Percentiles rank a stretch among this genome's conserved stretches.
Evolutionary conservation across 2,797 vertebrate species (phyloP).

Genomic region (Odontamblyopus lacepedii): DNA sequence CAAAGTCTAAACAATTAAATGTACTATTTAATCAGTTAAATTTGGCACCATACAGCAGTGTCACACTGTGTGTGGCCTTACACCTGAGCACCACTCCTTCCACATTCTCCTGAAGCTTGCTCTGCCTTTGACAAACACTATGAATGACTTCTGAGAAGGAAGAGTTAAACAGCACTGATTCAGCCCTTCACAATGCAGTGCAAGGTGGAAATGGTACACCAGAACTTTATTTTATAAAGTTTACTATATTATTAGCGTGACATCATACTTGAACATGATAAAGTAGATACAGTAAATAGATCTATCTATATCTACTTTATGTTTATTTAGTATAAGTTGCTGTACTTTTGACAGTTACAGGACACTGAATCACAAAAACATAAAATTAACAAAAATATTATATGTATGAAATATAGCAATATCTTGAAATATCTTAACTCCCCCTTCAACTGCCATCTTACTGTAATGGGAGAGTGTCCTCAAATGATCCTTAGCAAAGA

Average conservation of each 20-base stretch:
- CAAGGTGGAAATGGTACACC: not conserved
- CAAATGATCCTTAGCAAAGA: too few species aligned
- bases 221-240: too few species aligned
- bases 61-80: not conserved
- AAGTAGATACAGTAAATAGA: too few species aligned
- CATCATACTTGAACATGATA: not conserved
- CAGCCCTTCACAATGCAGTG: conserved; percentile 5
- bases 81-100: conserved; percentile 55
- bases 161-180: conserved; percentile 11
- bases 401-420: too few species aligned
- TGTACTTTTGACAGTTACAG: too few species aligned
- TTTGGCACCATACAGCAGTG: not conserved
- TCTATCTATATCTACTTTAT: not conserved
- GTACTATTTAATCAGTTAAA: conserved; percentile 14
- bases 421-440: too few species aligned
- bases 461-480: too few species aligned
- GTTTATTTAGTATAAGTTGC: not conserved
- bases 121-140: conserved; percentile 73
- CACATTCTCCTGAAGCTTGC: conserved; percentile 57
- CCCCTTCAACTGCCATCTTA: too few species aligned
- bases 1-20: too few species aligned
- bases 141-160: conserved; percentile 47
- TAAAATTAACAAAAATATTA: too few species aligned
- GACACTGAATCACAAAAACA: too few species aligned
- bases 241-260: not conserved